Evolutionary conservation across 1,140 invertebrate genomes (phyloP), one percentile per base, ranked within the genome.

Genomic region (Drosophila triauraria): DNA sequence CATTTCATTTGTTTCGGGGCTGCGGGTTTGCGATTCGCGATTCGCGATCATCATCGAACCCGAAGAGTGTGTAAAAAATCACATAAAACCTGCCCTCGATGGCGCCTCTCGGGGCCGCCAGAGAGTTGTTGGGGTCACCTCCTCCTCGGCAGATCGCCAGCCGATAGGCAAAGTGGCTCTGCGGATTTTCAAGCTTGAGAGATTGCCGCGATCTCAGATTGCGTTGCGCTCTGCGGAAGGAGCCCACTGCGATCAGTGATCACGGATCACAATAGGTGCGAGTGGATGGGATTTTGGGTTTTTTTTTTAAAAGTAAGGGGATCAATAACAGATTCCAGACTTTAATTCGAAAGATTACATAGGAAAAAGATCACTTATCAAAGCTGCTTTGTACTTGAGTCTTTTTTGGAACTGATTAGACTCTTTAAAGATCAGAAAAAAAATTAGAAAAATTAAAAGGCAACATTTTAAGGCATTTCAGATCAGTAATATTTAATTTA

Each of bases 31-130:
- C 58, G 12, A 60, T 58, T 35, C n/a, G 35, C 40, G 9, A 51
- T 53, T 25, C 54, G 50, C 44, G 25, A 53, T 70, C 75, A 62
- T 35, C 61, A 68, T 70, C 69, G 67, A 56, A 72, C 63, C 57
- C 53, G 27, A 3, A 3, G 20, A 56, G 65, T 80, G 78, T 90
- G 85, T 90, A 85, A 91, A 91, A 88, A 90, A 85, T 91, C 85
- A 90, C 85, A 90, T 90, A 76, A 90, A 90, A 90, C 86, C 80
- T 85, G 82, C 86, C 64, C 82, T 50, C 86, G 64, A 74, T 90
- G 86, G 85, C 85, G 82, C 85, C 85, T 90, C 65, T 54, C 43
- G 13, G 59, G 44, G 30, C 2, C 61, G 9, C 25, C 25, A 30
- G 17, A 8, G 35, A 13, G 12, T 15, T 23, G 54, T 15, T 51